These are phyloP conservation scores for Lerista edwardsae DNA, from an alignment of 2,797 vertebrate species.

Conservation along the genomic window DNA sequence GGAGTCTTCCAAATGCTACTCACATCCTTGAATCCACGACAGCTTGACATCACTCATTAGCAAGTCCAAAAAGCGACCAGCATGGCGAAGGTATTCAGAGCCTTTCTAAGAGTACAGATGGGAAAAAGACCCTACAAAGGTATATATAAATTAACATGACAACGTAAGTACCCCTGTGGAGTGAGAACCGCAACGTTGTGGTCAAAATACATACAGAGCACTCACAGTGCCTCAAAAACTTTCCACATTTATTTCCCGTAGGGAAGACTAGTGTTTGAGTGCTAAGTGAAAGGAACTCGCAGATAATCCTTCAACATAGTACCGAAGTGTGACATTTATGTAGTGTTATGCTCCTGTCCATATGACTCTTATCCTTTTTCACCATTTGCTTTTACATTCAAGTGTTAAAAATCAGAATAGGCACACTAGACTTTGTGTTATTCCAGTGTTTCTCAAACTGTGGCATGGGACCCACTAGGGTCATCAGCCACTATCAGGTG, in stretches of 20 bases:
- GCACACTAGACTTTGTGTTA: background rate
- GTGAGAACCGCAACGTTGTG: slow-evolving; percentile 24
- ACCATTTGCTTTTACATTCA: background rate
- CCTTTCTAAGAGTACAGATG: slow-evolving; percentile 35
- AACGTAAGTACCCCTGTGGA: slow-evolving; percentile 14
- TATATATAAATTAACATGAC: slow-evolving; percentile 17
- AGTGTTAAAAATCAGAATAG: slow-evolving; percentile 1
- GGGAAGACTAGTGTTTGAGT: background rate
- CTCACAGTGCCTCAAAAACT: slow-evolving; percentile 24
- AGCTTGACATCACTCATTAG: slow-evolving; percentile 41
- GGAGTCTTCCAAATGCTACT: slow-evolving; percentile 34
- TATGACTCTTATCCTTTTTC: background rate
- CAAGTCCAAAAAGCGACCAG: slow-evolving; percentile 55
- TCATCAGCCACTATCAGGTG: too few species aligned
- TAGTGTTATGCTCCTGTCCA: background rate
- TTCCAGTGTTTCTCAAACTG: too few species aligned
- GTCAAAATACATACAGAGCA: background rate
- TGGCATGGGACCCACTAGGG: too few species aligned
- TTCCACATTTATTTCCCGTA: background rate
- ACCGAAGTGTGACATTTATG: background rate
- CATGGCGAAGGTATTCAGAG: slow-evolving; percentile 34
- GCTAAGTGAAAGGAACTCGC: background rate
- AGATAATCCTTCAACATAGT: background rate
- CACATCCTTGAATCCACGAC: slow-evolving; percentile 49
- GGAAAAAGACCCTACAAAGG: slow-evolving; percentile 36